Percentiles rank a stretch among this genome's conserved stretches.
phyloP scores from a whole-genome alignment of 2,113 vertebrate species.

The Axis porcinus region DNA sequence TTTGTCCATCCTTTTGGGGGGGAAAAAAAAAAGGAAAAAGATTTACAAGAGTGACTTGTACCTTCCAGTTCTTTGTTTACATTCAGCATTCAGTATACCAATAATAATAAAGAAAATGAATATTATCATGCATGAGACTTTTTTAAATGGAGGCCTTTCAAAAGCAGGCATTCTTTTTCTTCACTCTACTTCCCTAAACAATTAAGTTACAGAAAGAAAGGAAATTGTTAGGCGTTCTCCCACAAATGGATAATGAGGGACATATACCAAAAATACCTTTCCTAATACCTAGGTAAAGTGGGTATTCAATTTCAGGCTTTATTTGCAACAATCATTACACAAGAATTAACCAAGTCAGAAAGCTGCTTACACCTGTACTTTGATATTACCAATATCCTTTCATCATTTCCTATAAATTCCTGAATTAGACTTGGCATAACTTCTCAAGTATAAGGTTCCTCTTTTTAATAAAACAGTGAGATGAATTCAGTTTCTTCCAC shows the following conservation, averaged over 20 bases:
- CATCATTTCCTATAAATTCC: background rate
- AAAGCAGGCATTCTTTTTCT: conserved; percentile 13
- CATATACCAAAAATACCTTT: background rate
- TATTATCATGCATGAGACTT: background rate
- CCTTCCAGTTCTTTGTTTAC: conserved; percentile 27
- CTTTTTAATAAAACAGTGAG: background rate
- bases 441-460: background rate
- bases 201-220: background rate
- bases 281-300: background rate
- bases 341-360: background rate
- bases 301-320: background rate
- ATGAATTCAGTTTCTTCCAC: background rate
- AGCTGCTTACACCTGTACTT: background rate
- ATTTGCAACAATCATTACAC: background rate
- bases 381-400: background rate
- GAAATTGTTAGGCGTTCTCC: background rate
- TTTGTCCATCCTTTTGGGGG: conserved; percentile 88
- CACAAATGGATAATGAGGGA: background rate
- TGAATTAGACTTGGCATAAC: background rate
- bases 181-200: background rate
- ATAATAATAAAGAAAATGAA: background rate
- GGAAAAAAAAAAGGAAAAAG: conserved; percentile 20
- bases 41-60: background rate
- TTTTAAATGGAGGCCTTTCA: background rate
- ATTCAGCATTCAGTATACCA: conserved; percentile 21